Evolutionary conservation across 2,113 vertebrate species (phyloP).

Genomic region (Seriola quinqueradiata): DNA sequence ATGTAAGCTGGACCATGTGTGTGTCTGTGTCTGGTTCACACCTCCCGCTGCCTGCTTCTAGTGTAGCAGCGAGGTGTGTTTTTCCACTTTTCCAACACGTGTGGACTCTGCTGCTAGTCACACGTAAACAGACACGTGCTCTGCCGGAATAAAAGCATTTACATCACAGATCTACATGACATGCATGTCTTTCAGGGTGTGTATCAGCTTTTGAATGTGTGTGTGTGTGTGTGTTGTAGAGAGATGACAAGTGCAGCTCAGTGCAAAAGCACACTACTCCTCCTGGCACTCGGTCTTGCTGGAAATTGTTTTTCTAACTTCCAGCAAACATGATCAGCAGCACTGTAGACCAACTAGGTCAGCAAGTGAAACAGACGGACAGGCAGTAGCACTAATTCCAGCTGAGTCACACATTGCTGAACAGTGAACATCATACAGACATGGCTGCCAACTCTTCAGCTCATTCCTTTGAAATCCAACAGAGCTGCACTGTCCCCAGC

Average conservation of each 20-base stretch:
- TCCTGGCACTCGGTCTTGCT: not conserved
- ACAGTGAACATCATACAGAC: constrained; percentile 13
- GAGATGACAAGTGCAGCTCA: not conserved
- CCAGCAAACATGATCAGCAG: constrained; percentile 21
- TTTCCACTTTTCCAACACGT: constrained; percentile 51
- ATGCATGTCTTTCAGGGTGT: not conserved
- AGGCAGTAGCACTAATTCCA: constrained; percentile 23
- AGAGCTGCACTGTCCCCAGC: not conserved
- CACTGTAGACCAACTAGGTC: constrained; percentile 15
- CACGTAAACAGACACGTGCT: constrained; percentile 13
- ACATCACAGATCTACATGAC: not conserved
- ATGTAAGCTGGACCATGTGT: constrained; percentile 42
- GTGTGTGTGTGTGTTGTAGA: not conserved
- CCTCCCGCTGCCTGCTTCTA: constrained; percentile 12
- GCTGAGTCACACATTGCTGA: constrained; percentile 58
- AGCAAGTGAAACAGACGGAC: constrained; percentile 22
- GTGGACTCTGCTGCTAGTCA: not conserved
- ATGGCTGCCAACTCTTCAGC: constrained; percentile 8
- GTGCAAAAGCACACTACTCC: not conserved
- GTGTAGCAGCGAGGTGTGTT: constrained; percentile 38
- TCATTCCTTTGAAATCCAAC: constrained; percentile 4
- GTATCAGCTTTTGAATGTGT: not conserved
- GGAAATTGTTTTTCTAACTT: constrained; percentile 8
- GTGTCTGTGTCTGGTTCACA: constrained; percentile 43
- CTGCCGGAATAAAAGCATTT: not conserved